Evolutionary conservation across 2,797 vertebrate species (phyloP).

Genomic region (Saxicola maurus): DNA sequence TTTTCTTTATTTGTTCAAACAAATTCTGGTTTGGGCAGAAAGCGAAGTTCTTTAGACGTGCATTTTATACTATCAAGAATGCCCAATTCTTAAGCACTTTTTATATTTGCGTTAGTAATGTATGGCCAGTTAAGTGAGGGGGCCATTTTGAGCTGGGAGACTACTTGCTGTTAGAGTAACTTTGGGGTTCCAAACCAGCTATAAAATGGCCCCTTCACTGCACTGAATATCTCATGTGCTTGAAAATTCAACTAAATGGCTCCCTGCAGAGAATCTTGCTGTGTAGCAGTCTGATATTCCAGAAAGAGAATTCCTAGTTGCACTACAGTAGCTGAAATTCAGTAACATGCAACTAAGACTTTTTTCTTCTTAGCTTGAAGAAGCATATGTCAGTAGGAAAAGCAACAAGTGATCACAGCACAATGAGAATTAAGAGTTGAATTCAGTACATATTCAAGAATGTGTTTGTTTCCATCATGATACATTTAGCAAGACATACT

Average conservation of each 20-base stretch:
- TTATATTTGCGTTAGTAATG: background rate
- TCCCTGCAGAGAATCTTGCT: conserved; percentile 28
- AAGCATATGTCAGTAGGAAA: background rate
- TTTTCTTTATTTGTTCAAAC: conserved; percentile 6
- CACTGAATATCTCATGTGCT: conserved; percentile 55
- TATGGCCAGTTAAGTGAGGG: conserved; percentile 41
- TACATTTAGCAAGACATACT: conserved; percentile 43
- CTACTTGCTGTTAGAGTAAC: conserved; percentile 2
- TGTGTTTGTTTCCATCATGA: conserved; percentile 49
- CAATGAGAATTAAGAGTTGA: conserved; percentile 15
- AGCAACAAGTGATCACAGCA: conserved; percentile 26
- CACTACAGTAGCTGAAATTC: conserved; percentile 51
- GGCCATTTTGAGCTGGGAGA: background rate
- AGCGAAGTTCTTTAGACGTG: conserved; percentile 15
- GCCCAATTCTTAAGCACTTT: conserved; percentile 55
- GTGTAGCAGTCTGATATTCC: background rate
- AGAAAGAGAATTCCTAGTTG: conserved; percentile 32
- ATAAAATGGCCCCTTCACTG: conserved; percentile 39
- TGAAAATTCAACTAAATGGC: conserved; percentile 24
- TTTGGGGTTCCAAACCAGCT: conserved; percentile 28
- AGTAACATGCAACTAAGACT: conserved; percentile 34
- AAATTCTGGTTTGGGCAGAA: conserved; percentile 4
- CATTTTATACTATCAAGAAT: conserved; percentile 37
- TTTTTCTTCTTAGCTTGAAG: conserved; percentile 43
- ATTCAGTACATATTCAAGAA: conserved; percentile 31